Percentiles rank a stretch among this genome's conserved stretches.
These are phyloP conservation scores for Poeciliopsis paucimaculata DNA, from an alignment of 2,797 vertebrate genomes.

Conservation along the genomic window DNA sequence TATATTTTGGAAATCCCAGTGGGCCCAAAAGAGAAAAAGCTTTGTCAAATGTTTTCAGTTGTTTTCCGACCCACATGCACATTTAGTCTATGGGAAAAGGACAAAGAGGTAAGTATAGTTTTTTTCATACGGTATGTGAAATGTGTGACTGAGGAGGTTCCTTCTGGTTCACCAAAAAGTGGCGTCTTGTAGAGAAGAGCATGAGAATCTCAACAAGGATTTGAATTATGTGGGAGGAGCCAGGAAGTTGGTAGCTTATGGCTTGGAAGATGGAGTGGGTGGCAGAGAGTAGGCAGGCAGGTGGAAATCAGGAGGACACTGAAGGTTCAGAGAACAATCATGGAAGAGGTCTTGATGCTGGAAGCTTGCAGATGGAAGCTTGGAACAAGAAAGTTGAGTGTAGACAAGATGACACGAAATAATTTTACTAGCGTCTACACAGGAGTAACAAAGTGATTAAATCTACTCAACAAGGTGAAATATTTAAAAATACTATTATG, in stretches of 20 bases:
- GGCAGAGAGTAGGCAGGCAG: background rate
- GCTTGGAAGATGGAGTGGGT: background rate
- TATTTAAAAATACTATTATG: too few relatives aligned
- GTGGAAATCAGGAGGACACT: background rate
- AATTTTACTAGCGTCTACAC: background rate
- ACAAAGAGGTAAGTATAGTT: background rate
- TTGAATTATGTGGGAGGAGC: background rate
- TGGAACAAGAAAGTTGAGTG: background rate
- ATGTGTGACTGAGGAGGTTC: background rate
- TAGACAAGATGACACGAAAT: background rate
- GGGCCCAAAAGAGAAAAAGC: background rate
- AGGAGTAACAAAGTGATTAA: background rate
- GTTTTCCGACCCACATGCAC: background rate
- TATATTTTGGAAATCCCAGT: background rate
- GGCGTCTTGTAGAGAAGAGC: background rate
- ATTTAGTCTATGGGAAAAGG: background rate
- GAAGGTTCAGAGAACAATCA: background rate
- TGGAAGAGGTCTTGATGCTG: background rate
- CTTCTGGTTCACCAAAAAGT: too few relatives aligned
- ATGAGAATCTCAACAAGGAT: background rate
- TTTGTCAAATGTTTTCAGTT: background rate
- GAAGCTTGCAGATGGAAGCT: background rate
- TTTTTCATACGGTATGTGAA: background rate
- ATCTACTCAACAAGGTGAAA: background rate
- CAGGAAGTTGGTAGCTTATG: background rate